Percentiles rank a stretch among this genome's conserved stretches.
phyloP scores from a whole-genome alignment of 2,113 vertebrate genomes.

The Clupea harengus region DNA sequence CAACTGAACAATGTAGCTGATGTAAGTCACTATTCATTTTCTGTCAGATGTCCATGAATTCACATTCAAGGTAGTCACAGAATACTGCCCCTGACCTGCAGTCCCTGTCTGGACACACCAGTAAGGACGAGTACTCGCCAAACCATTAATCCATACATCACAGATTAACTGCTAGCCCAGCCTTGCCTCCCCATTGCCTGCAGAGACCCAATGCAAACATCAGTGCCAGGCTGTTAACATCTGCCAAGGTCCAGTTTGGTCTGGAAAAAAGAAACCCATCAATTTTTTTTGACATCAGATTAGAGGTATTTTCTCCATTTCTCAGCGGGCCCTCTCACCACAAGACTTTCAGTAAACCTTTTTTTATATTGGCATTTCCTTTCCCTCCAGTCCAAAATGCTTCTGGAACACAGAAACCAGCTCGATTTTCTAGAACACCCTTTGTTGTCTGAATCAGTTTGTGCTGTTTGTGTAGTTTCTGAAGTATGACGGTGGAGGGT shows the following conservation, averaged over 20 bases:
- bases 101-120: not conserved
- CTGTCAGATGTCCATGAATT: not conserved
- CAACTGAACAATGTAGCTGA: not conserved
- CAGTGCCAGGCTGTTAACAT: not conserved
- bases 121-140: not conserved
- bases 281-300: no score
- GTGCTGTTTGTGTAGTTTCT: slow-evolving; percentile 78
- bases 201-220: not conserved
- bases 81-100: not conserved
- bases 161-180: not conserved
- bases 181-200: not conserved
- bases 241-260: not conserved
- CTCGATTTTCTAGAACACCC: slow-evolving; percentile 52
- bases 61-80: not conserved
- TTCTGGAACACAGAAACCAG: slow-evolving; percentile 28
- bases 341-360: not conserved
- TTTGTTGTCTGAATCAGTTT: slow-evolving; percentile 83
- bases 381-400: not conserved
- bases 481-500: slow-evolving; percentile 59
- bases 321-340: not conserved
- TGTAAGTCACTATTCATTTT: not conserved
- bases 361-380: not conserved
- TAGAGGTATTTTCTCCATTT: not conserved
- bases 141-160: no score
- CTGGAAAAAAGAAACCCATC: not conserved